Conservation (phyloP, 2,888 invertebrate genomes). For the Chaetogeoica ovagalla region DNA sequence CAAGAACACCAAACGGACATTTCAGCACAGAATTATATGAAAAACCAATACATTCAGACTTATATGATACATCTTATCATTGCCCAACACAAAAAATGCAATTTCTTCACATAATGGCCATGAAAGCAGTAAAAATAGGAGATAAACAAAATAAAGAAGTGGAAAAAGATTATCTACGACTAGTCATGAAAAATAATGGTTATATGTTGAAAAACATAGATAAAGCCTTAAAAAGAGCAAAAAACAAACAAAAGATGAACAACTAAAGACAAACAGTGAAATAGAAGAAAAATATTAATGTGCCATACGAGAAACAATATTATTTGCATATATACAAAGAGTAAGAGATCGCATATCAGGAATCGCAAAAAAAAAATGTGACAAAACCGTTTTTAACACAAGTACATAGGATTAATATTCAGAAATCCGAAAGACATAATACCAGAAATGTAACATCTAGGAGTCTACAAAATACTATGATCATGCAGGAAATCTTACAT, state of each 20-base stretch:
- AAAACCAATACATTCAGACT: background rate
- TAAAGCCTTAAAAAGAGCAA: background rate
- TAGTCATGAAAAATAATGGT: background rate
- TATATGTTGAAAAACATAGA: too few relatives aligned
- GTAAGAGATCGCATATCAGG: background rate
- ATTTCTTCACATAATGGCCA: background rate
- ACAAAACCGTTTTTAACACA: background rate
- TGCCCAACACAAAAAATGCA: too few relatives aligned
- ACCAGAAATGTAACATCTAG: background rate
- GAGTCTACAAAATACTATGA: background rate
- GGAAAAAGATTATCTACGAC: background rate
- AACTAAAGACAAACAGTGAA: background rate
- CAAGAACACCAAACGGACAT: background rate
- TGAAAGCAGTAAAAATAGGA: background rate
- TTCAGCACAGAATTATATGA: background rate
- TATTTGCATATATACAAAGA: background rate
- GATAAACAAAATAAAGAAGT: background rate
- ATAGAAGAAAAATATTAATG: background rate
- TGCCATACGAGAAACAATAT: background rate
- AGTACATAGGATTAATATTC: background rate
- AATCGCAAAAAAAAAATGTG: background rate
- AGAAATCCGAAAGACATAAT: background rate
- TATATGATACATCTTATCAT: background rate
- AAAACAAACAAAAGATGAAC: background rate
- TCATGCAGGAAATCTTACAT: too few relatives aligned